Evolutionary conservation across 2,797 vertebrate species (phyloP).

Genomic region (Trematomus bernacchii): DNA sequence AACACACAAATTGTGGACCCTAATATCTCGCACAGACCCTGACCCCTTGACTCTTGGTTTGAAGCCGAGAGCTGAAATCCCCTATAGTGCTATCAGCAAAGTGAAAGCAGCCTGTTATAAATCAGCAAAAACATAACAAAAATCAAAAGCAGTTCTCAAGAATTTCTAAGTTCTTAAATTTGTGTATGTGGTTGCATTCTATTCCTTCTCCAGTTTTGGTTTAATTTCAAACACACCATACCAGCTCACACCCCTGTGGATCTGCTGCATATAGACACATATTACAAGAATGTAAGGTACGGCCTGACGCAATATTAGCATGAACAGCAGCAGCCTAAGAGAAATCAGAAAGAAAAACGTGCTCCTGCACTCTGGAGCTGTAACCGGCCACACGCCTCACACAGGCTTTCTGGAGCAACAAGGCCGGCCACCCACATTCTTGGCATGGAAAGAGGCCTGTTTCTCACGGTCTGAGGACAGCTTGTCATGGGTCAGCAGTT

Average conservation of each 20-base stretch:
- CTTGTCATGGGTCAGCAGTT: constrained; percentile 72
- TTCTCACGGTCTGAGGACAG: constrained; percentile 75
- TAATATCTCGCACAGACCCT: constrained; percentile 54
- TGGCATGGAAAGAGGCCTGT: constrained; percentile 62
- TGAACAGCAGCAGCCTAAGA: constrained; percentile 32
- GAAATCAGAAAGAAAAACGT: constrained; percentile 30
- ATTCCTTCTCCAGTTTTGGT: not conserved
- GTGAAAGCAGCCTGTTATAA: constrained; percentile 49
- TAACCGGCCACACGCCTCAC: constrained; percentile 36
- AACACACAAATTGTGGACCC: constrained; percentile 50
- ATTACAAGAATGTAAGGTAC: constrained; percentile 32
- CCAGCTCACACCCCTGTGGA: constrained; percentile 7
- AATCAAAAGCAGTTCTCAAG: constrained; percentile 17
- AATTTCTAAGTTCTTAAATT: constrained; percentile 35
- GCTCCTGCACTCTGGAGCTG: constrained; percentile 19
- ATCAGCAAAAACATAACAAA: constrained; percentile 42
- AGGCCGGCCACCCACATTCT: constrained; percentile 71
- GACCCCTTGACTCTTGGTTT: constrained; percentile 65
- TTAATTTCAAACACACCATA: not conserved
- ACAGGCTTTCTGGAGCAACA: constrained; percentile 51
- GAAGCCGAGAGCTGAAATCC: constrained; percentile 66
- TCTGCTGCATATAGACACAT: constrained; percentile 24
- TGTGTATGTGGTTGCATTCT: constrained; percentile 20
- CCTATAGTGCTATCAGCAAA: constrained; percentile 36
- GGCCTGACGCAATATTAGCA: not conserved